These are phyloP conservation scores for Melanotaenia parkinsoni DNA, from an alignment of 2,797 vertebrate species.

Conservation along the genomic window DNA sequence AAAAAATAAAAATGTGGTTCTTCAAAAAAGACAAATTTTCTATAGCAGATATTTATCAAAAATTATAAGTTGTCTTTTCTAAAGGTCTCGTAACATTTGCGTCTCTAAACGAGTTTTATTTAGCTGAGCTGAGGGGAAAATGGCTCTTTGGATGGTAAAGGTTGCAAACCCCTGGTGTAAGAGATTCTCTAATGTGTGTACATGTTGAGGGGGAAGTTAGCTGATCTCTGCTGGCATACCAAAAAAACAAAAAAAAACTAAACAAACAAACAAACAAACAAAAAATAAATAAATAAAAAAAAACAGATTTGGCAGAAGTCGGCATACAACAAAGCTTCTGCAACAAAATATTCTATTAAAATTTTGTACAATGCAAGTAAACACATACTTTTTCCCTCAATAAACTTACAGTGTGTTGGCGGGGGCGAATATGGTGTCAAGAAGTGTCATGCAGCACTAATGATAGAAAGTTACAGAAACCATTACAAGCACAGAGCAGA, in stretches of 20 bases:
- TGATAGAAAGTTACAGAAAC: conserved; percentile 36
- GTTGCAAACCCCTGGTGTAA: no score
- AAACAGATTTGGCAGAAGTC: background rate
- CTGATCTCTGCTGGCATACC: background rate
- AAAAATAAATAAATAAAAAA: background rate
- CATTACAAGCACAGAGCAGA: conserved; percentile 27
- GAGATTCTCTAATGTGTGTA: no score
- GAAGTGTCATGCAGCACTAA: conserved; percentile 10
- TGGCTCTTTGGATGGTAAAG: no score
- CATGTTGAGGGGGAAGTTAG: background rate
- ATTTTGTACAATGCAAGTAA: background rate
- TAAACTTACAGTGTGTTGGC: background rate
- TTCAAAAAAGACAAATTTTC: no score
- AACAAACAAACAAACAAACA: no score
- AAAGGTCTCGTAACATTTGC: no score
- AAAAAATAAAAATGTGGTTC: no score
- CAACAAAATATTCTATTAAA: background rate
- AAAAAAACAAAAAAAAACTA: background rate
- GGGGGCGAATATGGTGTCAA: background rate
- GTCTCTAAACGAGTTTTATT: no score
- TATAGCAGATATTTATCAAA: no score
- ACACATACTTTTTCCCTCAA: background rate
- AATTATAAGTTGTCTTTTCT: no score
- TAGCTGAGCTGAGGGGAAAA: no score
- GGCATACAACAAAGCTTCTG: background rate